Base-by-base conservation (phyloP, 2,888 invertebrate species). In the Diarsia dahlii region DNA sequence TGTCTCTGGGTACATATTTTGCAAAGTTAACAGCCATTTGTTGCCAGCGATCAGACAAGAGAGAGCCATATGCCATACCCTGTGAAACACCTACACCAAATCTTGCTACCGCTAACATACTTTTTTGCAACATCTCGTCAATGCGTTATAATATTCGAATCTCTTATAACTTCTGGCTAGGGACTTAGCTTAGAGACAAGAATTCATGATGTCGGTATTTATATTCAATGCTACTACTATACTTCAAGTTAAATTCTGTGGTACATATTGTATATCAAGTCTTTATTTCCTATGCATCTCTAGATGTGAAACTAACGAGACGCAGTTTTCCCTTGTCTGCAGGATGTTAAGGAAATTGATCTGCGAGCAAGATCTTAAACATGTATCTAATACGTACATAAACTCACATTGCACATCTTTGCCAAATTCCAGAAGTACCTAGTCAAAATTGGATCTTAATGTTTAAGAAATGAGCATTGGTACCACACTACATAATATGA, bases 371-470 rank as follows among this genome's bases (percentile, higher is more conserved):
- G 4, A 18, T 58, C 9, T 34, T 34, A 60, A 18, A 60, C 9
- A 60, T 34, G 60, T 34, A 34, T 18, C 5, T 56, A 46, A 20
- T 48, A 13, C 15, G 15, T 74, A 39, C 15, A 34, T 74, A 39
- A 46, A 48, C 20, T 73, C 18, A 46, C 18, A 34, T 74, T 4
- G 23, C 39, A 45, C 39, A 23, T 54, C 13, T 46, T 52, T 60
- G 23, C 13, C 10, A 48, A 65, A 18, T 52, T 52, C 56, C 56
- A 72, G 23, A 12, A 64, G 10, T 48, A 56, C 23, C 60, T 60
- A 20, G n/a, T 34, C 20, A 34, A 52, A 75, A 66, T 34, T 60
- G 23, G 46, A n/a, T 62, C 15, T 52, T 28, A 75, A 63, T n/a
- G 45, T 63, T 45, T 45, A 64, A 56, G 12, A 56, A 52, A 56